phyloP scores from a whole-genome alignment of 2,888 invertebrate genomes.

The Brachypterus glaber region DNA sequence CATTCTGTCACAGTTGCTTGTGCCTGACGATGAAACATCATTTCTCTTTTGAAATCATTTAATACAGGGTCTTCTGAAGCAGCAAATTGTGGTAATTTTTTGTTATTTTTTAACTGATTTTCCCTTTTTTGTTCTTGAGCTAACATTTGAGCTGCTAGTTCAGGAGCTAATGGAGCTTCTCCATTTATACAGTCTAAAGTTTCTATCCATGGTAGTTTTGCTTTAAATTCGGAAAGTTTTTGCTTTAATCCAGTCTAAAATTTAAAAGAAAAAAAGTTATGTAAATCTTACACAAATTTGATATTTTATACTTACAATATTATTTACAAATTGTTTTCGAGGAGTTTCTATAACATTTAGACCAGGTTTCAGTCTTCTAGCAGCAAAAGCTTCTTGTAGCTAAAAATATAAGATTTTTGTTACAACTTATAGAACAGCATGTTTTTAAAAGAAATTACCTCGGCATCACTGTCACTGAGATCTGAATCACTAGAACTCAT shows the following conservation, averaged over 20 bases:
- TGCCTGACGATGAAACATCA: conserved; percentile 76
- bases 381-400: conserved; percentile 84
- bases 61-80: conserved; percentile 67
- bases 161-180: conserved; percentile 76
- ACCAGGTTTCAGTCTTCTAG: conserved; percentile 78
- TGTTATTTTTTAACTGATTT: conserved; percentile 56
- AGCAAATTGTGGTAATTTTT: conserved; percentile 54
- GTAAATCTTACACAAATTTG: neutral
- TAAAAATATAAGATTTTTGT: conserved; percentile 38
- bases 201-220: conserved; percentile 77
- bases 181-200: conserved; percentile 67
- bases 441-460: conserved; percentile 24
- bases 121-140: conserved; percentile 63
- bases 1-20: conserved; percentile 76
- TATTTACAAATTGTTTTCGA: conserved; percentile 56
- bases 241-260: conserved; percentile 52
- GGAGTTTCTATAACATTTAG: conserved; percentile 59
- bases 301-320: conserved; percentile 51
- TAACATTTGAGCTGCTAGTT: conserved; percentile 66
- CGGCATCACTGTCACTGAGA: conserved; percentile 30
- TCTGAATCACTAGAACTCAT: conserved; percentile 30
- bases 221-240: conserved; percentile 61
- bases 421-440: conserved; percentile 6
- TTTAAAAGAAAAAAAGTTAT: conserved; percentile 13
- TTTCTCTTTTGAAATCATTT: conserved; percentile 89